Base-by-base conservation (phyloP, 2,113 vertebrate species). In the Gymnarchus niloticus region DNA sequence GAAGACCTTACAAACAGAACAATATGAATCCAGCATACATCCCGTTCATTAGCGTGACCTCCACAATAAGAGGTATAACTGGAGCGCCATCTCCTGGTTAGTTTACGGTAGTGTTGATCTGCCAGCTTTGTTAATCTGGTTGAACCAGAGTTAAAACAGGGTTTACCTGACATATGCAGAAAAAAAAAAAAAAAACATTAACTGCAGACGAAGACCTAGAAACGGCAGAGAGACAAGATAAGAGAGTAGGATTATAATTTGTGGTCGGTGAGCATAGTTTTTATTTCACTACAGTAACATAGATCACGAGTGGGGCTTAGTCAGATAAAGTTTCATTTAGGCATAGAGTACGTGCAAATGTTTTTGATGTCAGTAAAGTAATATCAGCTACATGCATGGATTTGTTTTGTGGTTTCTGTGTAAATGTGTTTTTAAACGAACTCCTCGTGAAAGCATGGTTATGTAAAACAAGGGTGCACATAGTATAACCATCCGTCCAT, bases 371-470 rank as follows among this genome's bases (percentile, higher is more conserved):
- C 46, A 56, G 84, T 85, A 28, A 85, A 78, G 10, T 56, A 78
- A 33, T 85, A 77, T 44, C 69, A 59, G 84, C 52, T 85, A 73
- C 84, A 85, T 85, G 84, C 84, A 85, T 78, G 73, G 73, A 80
- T 46, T 85, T 69, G 54, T 85, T 85, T 33, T 73, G 80, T 82
- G 80, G 37, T 54, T 73, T 69, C 41, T 77, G 65, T 85, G 84
- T 85, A 73, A 80, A 77, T 57, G 69, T 85, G 61, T 85, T 56
- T 85, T 83, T 21, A 69, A 52, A 84, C 54, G 54, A 54, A 51
- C 23, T 37, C 73, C 41, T 56, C n/a, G 41, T 51, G 73, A 41
- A 21, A 57, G 69, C 56, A 14, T 56, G 59, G 65, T 28, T 37
- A 37, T 37, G 65, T 82, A 76, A 28, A 37, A 48, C 25, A 56